phyloP scores from a whole-genome alignment of 2,113 vertebrate species.

The Ondatra zibethicus region DNA sequence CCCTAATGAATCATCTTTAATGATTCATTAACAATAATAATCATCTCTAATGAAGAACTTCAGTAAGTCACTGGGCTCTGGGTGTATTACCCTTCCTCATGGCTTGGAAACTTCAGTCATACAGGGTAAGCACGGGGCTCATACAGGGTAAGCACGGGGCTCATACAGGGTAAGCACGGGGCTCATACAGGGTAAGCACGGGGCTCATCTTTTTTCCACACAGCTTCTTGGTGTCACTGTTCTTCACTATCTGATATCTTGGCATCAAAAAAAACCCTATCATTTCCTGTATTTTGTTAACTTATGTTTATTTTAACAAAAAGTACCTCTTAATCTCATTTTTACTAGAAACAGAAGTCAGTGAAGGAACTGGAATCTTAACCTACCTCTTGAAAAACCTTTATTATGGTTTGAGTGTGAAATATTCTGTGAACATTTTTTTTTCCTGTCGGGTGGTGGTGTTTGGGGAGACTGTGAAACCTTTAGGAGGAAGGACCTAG shows the following conservation, averaged over 20 bases:
- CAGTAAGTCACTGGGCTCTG: neutral
- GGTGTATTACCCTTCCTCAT: neutral
- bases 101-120: neutral
- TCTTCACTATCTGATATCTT: neutral
- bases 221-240: neutral
- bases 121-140: too few species aligned
- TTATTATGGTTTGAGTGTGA: neutral
- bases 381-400: neutral
- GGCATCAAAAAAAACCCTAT: neutral
- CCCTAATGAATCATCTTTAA: too few species aligned
- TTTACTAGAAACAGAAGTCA: neutral
- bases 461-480: neutral
- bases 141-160: too few species aligned
- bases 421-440: neutral
- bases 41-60: neutral
- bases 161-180: too few species aligned
- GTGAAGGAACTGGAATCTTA: neutral
- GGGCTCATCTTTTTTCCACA: too few species aligned
- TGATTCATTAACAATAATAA: too few species aligned
- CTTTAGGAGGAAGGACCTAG: neutral
- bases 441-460: fast-evolving
- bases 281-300: neutral
- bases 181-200: neutral
- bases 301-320: conserved; percentile 17
- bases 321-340: neutral